Conservation (phyloP, 1,140 invertebrate genomes). For the Cydia strobilella region DNA sequence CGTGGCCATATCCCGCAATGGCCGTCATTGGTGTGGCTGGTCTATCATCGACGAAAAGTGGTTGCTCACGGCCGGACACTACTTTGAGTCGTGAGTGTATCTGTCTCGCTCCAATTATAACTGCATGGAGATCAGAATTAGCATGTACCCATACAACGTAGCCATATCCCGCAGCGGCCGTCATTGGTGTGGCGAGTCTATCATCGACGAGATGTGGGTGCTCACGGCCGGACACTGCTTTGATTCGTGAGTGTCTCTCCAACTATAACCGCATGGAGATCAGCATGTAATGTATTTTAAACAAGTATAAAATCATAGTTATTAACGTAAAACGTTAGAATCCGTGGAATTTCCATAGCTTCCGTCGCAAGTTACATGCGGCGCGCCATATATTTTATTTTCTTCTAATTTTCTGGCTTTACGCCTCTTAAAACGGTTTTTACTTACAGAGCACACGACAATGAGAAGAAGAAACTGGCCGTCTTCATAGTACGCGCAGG, state of each 20-base stretch:
- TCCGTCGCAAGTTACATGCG: too few relatives aligned
- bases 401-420: too few relatives aligned
- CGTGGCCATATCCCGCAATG: constrained; percentile 64
- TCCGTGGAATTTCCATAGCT: too few relatives aligned
- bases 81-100: too few relatives aligned
- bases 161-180: constrained; percentile 64
- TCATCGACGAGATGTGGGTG: constrained; percentile 79
- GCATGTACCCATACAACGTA: constrained; percentile 70
- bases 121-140: constrained; percentile 65
- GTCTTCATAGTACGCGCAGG: constrained; percentile 64
- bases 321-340: too few relatives aligned
- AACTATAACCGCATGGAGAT: too few relatives aligned
- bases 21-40: constrained; percentile 79
- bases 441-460: constrained; percentile 56
- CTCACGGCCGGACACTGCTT: constrained; percentile 65
- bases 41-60: constrained; percentile 79
- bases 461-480: constrained; percentile 54
- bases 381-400: too few relatives aligned
- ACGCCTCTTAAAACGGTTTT: background rate
- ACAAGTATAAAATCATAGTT: too few relatives aligned
- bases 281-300: too few relatives aligned
- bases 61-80: constrained; percentile 73
- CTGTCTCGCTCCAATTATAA: too few relatives aligned
- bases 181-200: constrained; percentile 80
- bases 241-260: too few relatives aligned